Conservation (phyloP, 2,113 vertebrate genomes). For the Ptilorrhoa leucosticta region DNA sequence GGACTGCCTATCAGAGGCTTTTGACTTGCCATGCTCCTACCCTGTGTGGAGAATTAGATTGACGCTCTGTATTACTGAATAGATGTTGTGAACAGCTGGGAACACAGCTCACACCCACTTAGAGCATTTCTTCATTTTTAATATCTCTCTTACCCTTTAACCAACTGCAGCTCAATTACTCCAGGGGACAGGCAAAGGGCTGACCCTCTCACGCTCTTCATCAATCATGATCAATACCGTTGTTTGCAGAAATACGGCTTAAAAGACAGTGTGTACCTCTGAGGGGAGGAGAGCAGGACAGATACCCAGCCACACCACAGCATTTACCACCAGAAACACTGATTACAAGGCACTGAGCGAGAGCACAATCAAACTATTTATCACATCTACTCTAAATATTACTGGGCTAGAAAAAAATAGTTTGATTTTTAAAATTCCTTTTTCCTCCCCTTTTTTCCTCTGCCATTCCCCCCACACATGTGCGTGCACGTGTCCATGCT, state of each 20-base stretch:
- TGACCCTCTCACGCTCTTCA: background rate
- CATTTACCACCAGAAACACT: background rate
- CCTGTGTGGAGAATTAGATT: conserved; percentile 54
- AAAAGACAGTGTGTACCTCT: background rate
- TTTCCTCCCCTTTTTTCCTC: background rate
- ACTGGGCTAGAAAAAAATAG: background rate
- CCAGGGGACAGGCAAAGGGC: conserved; percentile 5
- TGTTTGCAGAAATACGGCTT: background rate
- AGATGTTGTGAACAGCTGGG: conserved; percentile 57
- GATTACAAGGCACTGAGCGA: background rate
- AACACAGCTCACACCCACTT: conserved; percentile 14
- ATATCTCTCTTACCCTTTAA: conserved; percentile 27
- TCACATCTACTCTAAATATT: conserved; percentile 5
- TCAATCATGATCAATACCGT: background rate
- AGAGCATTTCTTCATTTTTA: conserved; percentile 59
- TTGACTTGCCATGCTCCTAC: conserved; percentile 44
- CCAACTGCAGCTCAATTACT: conserved; percentile 48
- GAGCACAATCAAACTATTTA: background rate
- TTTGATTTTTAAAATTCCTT: background rate
- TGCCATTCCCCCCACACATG: background rate
- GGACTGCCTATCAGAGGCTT: conserved; percentile 21
- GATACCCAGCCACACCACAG: background rate
- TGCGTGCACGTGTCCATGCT: background rate
- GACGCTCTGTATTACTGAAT: conserved; percentile 49
- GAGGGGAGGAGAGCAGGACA: background rate